Evolutionary conservation across 2,797 vertebrate genomes (phyloP).

Genomic region (Halcyon chelicuti): DNA sequence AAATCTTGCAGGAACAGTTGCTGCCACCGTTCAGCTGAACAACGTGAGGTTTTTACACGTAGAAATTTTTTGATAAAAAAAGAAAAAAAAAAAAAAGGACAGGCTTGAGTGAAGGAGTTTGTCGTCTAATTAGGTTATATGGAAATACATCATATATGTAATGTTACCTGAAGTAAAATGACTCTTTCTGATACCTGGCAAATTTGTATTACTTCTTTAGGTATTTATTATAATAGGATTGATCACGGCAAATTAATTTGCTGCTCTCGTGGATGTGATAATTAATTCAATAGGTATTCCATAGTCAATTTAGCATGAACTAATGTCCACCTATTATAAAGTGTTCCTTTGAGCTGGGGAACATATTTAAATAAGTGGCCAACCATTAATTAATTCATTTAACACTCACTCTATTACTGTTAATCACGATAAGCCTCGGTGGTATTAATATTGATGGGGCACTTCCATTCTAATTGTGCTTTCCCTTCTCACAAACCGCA

Average conservation of each 20-base stretch:
- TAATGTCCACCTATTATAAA: conserved; percentile 76
- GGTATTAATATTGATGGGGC: conserved; percentile 72
- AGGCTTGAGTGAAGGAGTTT: not conserved
- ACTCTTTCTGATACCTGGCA: conserved; percentile 44
- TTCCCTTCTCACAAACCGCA: not conserved
- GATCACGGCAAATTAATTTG: conserved; percentile 75
- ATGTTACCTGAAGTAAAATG: conserved; percentile 69
- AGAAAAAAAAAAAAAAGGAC: not conserved
- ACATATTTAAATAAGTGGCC: conserved; percentile 76
- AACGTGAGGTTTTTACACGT: not conserved
- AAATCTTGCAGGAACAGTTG: not conserved
- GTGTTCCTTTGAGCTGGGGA: conserved; percentile 67
- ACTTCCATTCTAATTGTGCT: conserved; percentile 49
- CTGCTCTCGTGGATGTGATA: conserved; percentile 65
- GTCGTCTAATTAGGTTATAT: conserved; percentile 4
- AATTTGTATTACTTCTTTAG: conserved; percentile 62
- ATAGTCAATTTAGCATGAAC: conserved; percentile 71
- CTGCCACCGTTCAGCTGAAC: fast-evolving
- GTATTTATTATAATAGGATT: conserved; percentile 71
- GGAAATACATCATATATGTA: not conserved
- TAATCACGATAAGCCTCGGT: conserved; percentile 71
- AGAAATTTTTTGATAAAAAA: not conserved
- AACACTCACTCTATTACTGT: conserved; percentile 73
- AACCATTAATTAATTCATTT: conserved; percentile 77
- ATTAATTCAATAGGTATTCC: conserved; percentile 77